phyloP scores from a whole-genome alignment of 2,797 vertebrate genomes.

The Darevskia mixta region DNA sequence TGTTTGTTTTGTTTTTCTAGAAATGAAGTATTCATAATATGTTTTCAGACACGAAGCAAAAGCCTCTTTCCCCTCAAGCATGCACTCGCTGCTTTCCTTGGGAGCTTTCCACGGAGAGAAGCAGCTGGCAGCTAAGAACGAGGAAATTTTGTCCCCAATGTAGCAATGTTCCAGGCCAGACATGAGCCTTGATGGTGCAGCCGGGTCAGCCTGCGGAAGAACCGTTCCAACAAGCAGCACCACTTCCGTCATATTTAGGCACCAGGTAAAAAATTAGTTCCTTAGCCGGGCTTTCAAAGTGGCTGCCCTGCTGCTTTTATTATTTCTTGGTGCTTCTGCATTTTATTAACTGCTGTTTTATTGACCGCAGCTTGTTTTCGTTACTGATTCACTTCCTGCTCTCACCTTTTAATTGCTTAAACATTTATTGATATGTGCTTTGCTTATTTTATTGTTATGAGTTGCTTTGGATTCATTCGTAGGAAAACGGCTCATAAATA shows the following conservation, averaged over 20 bases:
- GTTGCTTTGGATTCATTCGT: background rate
- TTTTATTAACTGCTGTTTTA: slow-evolving; percentile 13
- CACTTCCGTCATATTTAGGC: background rate
- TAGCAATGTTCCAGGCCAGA: background rate
- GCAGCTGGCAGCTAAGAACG: background rate
- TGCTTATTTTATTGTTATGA: background rate
- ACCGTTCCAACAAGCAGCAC: no score
- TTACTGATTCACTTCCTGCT: background rate
- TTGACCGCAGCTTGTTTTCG: background rate
- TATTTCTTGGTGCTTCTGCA: background rate
- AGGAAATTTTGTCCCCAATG: background rate
- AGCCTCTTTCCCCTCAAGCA: background rate
- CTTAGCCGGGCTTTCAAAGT: background rate
- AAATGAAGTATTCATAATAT: background rate
- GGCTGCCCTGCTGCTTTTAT: background rate
- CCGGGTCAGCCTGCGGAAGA: no score
- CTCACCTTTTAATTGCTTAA: background rate
- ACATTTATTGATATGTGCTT: background rate
- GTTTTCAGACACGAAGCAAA: background rate
- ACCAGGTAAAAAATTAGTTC: background rate
- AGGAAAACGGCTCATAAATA: background rate
- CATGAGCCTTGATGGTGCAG: no score
- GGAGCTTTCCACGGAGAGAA: background rate
- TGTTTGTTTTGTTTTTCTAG: background rate
- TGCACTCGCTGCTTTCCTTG: background rate